Evolutionary conservation across 2,888 invertebrate genomes (phyloP), one percentile per base, ranked within the genome.

Genomic region (Perizoma affinitatum): DNA sequence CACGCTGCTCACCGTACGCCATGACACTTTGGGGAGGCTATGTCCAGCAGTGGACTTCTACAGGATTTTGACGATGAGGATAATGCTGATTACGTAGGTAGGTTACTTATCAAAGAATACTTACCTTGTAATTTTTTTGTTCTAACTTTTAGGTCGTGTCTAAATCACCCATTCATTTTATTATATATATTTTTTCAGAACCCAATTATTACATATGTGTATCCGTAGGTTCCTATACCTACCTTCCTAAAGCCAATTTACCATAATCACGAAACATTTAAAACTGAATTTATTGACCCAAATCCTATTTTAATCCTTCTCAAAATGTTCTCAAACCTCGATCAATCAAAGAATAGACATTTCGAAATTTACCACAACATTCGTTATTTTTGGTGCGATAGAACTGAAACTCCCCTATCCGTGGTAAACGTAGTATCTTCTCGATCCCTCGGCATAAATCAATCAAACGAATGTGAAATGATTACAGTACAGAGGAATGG

Each of bases 401-500:
- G 40, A 33, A 60, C 61, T 45, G 58, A 54, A 58, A 62, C 47
- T 44, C 7, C 38, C 4, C 43, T 43, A 36, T 4, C 34, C 7
- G 40, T 0, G 8, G 9, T 36, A 34, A 49, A 35, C 38, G 48
- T 44, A 47, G 54, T 53, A 55, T 48, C 58, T 59, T 58, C 42
- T 52, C 50, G 9, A 50, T 41, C 46, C 56, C 52, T 60, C 66
- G 10, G 53, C 42, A 74, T 73, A 75, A 78, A 78, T 78, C 78
- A 78, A 78, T 78, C 78, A 77, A 55, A 61, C 63, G 67, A 68
- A 72, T 70, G 69, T 70, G 58, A 69, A 70, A 73, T 76, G 71
- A 77, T 80, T 78, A 78, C 63, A 67, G 66, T 79, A 79, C 63
- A 67, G 66, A 65, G 72, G 65, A 68, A 74, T 71, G 62, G 50